Base-by-base conservation (phyloP, 2,113 vertebrate genomes). In the Eudyptes chrysolophus region DNA sequence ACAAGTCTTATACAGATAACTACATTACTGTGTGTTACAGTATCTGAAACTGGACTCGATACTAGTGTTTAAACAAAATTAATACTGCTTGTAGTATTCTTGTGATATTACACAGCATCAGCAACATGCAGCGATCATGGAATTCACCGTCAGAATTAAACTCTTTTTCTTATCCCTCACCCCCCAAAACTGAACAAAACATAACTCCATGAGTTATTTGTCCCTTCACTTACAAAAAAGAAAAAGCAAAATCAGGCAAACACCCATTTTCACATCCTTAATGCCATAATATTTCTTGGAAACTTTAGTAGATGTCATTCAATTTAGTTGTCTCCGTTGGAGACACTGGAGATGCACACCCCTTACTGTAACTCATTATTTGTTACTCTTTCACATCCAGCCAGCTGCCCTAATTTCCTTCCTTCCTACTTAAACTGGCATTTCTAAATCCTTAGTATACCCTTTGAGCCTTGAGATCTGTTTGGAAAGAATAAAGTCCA, bases 401-500 rank as follows among this genome's bases (percentile, higher is more conserved):
- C 69, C 34, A 66, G 25, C 54, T 95, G 68, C 36, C 51, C 36
- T 76, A 80, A 72, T 89, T 92, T 94, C 36, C 34, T 87, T 87
- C 66, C 25, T 90, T 92, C 36, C 30, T 74, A 42, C 20, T 95
- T 83, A 89, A 94, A 90, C 38, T 58, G 62, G 11, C 44, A 81
- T 84, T 13, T 95, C 51, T 74, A 92, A 94, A 95, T 77, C 25
- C 71, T 86, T 44, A 38, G 29, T 54, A 87, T 38, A 84, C 19
- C 24, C 34, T 87, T 36, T 84, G 84, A 95, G 60, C 16, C 16
- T 36, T 36, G 58, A 84, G 81, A 87, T 84, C 48, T 75, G 38
- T 87, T 94, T 87, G 65, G 54, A 92, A 93, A 94, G 36, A 84
- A 89, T 58, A 54, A 95, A 69, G 36, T 71, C 27, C 48, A 89